Evolutionary conservation across 2,888 invertebrate species (phyloP).

Genomic region (Pycnomerus fuliginosus): DNA sequence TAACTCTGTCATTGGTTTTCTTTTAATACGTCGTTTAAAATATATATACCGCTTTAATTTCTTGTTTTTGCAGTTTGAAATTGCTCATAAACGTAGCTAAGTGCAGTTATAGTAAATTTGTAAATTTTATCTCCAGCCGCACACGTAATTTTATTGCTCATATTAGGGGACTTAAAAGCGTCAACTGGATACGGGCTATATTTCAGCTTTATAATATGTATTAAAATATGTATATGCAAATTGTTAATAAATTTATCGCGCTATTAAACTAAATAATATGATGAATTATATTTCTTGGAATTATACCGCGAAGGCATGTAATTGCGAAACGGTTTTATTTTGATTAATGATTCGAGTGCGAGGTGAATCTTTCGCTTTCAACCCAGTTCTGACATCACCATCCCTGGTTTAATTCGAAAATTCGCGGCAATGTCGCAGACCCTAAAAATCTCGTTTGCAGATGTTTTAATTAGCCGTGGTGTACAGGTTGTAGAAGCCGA

Average conservation of each 20-base stretch:
- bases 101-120: constrained; percentile 33
- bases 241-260: constrained; percentile 43
- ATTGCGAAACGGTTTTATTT: no score
- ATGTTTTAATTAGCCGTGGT: constrained; percentile 31
- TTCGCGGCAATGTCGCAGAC: constrained; percentile 29
- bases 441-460: constrained; percentile 33
- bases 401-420: constrained; percentile 2
- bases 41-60: constrained; percentile 21
- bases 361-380: no score
- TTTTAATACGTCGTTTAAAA: constrained; percentile 16
- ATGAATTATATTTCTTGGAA: no score
- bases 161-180: constrained; percentile 38
- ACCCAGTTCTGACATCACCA: no score
- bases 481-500: constrained; percentile 24
- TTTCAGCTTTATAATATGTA: constrained; percentile 42
- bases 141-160: constrained; percentile 39
- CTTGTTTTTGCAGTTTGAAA: constrained; percentile 22
- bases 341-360: no score
- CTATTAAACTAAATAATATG: constrained; percentile 39
- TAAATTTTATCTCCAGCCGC: constrained; percentile 37
- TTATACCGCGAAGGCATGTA: no score
- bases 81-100: constrained; percentile 26
- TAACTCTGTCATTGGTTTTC: constrained; percentile 6
- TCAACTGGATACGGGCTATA: constrained; percentile 38
- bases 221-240: constrained; percentile 45